Evolutionary conservation across 2,888 invertebrate genomes (phyloP).

Genomic region (Conomelus anceps): DNA sequence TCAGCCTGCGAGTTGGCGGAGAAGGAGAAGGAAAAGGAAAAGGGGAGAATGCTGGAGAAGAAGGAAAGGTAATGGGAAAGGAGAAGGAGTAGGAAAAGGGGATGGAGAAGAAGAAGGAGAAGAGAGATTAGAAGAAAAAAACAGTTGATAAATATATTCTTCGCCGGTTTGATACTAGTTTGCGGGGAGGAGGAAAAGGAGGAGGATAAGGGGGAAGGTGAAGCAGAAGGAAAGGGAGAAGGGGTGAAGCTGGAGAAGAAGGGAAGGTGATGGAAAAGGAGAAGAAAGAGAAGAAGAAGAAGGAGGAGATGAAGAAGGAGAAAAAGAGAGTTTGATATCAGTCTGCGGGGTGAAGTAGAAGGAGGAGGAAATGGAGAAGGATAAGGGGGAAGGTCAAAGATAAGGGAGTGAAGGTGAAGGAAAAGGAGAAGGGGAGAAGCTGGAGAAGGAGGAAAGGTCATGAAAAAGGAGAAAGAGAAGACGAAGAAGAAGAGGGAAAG

Average conservation of each 20-base stretch:
- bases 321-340: too few relatives aligned
- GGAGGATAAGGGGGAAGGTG: not conserved
- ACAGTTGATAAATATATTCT: not conserved
- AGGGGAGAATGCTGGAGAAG: not conserved
- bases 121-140: too few relatives aligned
- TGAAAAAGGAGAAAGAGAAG: too few relatives aligned
- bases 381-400: not conserved
- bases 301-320: not conserved
- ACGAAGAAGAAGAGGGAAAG: too few relatives aligned
- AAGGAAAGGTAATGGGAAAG: not conserved
- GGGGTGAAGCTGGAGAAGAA: not conserved
- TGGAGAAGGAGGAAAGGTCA: too few relatives aligned
- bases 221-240: not conserved
- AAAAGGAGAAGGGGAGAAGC: not conserved
- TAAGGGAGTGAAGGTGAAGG: not conserved
- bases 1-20: not conserved
- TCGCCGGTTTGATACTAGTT: too few relatives aligned
- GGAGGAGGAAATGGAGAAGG: not conserved
- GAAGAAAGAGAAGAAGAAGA: not conserved
- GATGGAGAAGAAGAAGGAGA: too few relatives aligned
- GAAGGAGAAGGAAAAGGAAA: too few relatives aligned
- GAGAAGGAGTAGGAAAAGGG: not conserved
- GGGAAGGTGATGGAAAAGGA: not conserved
- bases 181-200: not conserved
- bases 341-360: not conserved